These are phyloP conservation scores for Chlorops oryzae DNA, from an alignment of 1,140 invertebrate species.

Conservation along the genomic window DNA sequence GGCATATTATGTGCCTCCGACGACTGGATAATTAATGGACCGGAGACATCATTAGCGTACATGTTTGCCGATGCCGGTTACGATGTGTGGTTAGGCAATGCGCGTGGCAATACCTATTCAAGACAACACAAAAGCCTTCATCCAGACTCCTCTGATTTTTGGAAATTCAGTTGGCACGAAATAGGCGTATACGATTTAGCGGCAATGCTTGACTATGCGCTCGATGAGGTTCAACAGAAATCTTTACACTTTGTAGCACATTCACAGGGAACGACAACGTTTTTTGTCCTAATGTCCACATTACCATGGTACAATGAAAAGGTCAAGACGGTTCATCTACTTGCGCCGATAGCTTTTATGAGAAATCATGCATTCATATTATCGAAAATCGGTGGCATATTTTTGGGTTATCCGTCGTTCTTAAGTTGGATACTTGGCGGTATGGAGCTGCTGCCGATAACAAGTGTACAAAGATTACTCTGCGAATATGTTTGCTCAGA, in stretches of 20 bases:
- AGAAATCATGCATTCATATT: conserved; percentile 51
- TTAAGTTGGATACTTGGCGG: conserved; percentile 33
- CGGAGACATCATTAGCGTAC: conserved; percentile 53
- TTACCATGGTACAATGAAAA: conserved; percentile 56
- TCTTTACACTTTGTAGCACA: conserved; percentile 62
- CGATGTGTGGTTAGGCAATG: conserved; percentile 61
- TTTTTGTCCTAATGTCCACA: conserved; percentile 53
- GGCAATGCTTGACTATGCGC: conserved; percentile 61
- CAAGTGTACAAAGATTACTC: conserved; percentile 29
- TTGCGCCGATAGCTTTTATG: conserved; percentile 58
- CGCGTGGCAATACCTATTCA: conserved; percentile 62
- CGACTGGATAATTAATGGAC: conserved; percentile 67
- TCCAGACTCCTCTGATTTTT: conserved; percentile 54
- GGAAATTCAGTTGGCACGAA: conserved; percentile 61
- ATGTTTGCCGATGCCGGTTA: conserved; percentile 64
- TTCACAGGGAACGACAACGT: conserved; percentile 55
- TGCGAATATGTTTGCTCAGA: conserved; percentile 35
- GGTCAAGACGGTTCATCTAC: conserved; percentile 50
- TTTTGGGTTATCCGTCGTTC: conserved; percentile 37
- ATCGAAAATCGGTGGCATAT: conserved; percentile 40
- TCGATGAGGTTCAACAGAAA: conserved; percentile 51
- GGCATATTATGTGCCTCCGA: conserved; percentile 68
- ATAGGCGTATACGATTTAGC: conserved; percentile 66
- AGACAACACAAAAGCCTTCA: conserved; percentile 54
- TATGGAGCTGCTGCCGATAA: conserved; percentile 37